Evolutionary conservation across 2,888 invertebrate species (phyloP).

Genomic region (Coleophora flavipennella): DNA sequence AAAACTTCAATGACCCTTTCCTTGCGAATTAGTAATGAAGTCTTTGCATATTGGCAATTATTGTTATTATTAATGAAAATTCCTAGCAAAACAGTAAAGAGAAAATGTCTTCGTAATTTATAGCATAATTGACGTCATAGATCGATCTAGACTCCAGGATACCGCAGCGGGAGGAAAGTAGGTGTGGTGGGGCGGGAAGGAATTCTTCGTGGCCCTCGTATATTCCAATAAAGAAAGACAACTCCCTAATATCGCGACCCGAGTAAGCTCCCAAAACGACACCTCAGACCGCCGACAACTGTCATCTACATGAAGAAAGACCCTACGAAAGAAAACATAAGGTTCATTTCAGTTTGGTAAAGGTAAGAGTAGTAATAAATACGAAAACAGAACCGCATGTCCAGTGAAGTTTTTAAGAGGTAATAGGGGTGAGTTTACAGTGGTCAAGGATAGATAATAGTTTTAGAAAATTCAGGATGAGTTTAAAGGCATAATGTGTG

Average conservation of each 20-base stretch:
- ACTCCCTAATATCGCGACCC: constrained; percentile 57
- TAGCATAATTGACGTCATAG: too few species aligned
- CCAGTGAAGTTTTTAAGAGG: constrained; percentile 50
- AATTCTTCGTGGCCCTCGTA: constrained; percentile 34
- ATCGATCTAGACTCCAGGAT: background rate
- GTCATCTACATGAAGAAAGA: constrained; percentile 24
- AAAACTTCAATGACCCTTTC: too few species aligned
- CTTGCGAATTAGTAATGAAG: too few species aligned
- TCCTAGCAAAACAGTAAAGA: too few species aligned
- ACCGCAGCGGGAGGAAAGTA: constrained; percentile 12
- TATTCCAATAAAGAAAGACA: constrained; percentile 64
- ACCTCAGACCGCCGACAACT: constrained; percentile 38
- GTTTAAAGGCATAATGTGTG: too few species aligned
- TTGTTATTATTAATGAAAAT: too few species aligned
- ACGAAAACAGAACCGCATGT: constrained; percentile 50
- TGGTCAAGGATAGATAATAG: background rate
- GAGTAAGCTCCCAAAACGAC: constrained; percentile 54
- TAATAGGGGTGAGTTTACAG: constrained; percentile 29
- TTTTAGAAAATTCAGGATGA: too few species aligned
- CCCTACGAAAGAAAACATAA: constrained; percentile 15
- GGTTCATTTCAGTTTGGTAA: constrained; percentile 15
- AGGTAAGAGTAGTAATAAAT: constrained; percentile 36
- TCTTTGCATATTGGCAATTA: too few species aligned
- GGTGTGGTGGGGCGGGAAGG: constrained; percentile 11
- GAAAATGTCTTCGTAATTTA: too few species aligned